Percentiles rank a stretch among this genome's conserved stretches.
Conservation (phyloP, 1,140 invertebrate genomes). For the Microvelia longipes region DNA sequence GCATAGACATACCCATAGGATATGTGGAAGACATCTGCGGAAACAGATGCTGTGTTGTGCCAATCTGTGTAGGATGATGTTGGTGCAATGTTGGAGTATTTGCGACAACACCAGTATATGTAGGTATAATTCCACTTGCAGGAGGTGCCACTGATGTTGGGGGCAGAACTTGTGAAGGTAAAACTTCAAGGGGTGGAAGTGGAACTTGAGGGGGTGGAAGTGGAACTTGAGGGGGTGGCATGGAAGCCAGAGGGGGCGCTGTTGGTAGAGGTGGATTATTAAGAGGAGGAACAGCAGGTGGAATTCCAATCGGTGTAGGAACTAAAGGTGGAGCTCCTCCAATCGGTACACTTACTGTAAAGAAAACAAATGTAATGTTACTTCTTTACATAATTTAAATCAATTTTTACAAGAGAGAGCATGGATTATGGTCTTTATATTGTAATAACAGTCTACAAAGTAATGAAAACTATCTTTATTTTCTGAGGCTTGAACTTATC, state of each 20-base stretch:
- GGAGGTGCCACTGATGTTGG: neutral
- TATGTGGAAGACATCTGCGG: slow-evolving; percentile 16
- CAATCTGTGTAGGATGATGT: slow-evolving; percentile 9
- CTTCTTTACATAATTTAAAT: no score
- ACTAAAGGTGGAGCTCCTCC: neutral
- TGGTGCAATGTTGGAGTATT: neutral
- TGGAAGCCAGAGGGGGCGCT: neutral
- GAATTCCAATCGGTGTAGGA: neutral
- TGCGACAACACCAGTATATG: neutral
- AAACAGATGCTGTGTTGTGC: slow-evolving; percentile 23
- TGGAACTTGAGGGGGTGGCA: neutral
- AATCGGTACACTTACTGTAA: no score
- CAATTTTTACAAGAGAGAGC: no score
- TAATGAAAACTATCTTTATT: no score
- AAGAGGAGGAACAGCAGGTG: neutral
- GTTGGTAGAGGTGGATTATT: neutral
- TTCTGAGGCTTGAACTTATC: no score
- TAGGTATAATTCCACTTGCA: neutral
- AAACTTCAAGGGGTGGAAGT: neutral
- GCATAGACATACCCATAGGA: neutral
- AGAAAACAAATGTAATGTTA: no score
- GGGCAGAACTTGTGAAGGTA: neutral
- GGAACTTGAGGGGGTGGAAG: neutral
- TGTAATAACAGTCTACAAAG: no score
- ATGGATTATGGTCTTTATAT: no score